Evolutionary conservation across 1,140 invertebrate genomes (phyloP), one percentile per base, ranked within the genome.

Genomic region (Phocides pigmalion): DNA sequence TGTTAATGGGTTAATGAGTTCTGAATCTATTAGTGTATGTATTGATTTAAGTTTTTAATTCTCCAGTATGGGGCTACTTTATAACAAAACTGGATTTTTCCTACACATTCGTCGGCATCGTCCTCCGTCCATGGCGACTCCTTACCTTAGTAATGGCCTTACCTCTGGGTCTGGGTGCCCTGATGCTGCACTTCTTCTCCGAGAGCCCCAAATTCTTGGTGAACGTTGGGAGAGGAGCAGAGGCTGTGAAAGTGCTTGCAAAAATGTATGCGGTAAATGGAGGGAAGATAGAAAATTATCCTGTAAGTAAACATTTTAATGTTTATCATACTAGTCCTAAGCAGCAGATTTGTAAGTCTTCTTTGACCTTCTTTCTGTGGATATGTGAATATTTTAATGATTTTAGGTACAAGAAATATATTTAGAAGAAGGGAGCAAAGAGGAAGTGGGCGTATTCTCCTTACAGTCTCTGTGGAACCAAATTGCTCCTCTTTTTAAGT

Each of bases 131-230:
- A 11, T 96, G 95, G 95, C 89, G 95, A 12, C 86, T 96, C 2
- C 95, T 95, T 75, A 83, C 95, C 0, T 80, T 94, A 0, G 62
- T 95, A 0, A 95, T 94, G 80, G 92, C 94, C 1, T 50, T 95
- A 3, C 95, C 95, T 0, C 90, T 93, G 67, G 90, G 95, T 0
- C 51, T 93, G 0, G 94, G 93, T 0, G 94, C 93, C 0, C 49
- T 94, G 1, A 71, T 92, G 9, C 87, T 96, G 16, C 84, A 92
- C 14, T 91, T 92, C 39, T 94, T 95, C 70, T 94, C 94, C 0
- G 95, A 96, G 75, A 95, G 95, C 76, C 95, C 95, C 1, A 95
- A 95, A 72, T 96, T 94, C 79, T 84, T 95, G 0, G 87, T 94
- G 2, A 81, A 92, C 20, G 91, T 92, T 67, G 93, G 94, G 66